A percentile compares a stretch with the other conserved stretches of the same genome.
phyloP scores from a whole-genome alignment of 2,888 invertebrate genomes.

The Euplexia lucipara region DNA sequence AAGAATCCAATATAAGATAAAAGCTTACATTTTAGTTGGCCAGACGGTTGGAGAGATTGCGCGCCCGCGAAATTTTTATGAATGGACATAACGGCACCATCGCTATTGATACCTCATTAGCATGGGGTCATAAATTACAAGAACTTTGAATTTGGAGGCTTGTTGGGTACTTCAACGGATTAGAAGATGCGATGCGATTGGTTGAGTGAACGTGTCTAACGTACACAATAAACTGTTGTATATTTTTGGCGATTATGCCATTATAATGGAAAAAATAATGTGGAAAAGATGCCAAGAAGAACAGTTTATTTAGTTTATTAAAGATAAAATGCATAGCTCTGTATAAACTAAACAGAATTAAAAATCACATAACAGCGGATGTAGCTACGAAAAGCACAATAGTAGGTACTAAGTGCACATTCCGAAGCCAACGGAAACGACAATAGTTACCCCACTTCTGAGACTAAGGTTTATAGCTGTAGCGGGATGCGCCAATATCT shows the following conservation, averaged over 20 bases:
- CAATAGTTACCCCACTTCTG: constrained; percentile 60
- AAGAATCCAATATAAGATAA: constrained; percentile 24
- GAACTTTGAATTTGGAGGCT: constrained; percentile 65
- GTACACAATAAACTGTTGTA: constrained; percentile 24
- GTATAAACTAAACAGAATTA: constrained; percentile 24
- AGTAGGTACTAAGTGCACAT: constrained; percentile 42
- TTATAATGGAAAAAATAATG: constrained; percentile 1
- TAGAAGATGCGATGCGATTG: constrained; percentile 42
- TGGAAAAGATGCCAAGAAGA: background rate
- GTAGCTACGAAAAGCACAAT: constrained; percentile 50
- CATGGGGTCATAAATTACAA: constrained; percentile 80
- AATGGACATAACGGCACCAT: constrained; percentile 83
- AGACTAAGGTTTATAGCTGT: constrained; percentile 55
- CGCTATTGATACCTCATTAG: constrained; percentile 82
- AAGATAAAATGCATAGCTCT: background rate
- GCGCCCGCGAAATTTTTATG: constrained; percentile 75
- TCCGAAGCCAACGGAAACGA: constrained; percentile 56
- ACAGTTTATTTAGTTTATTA: constrained; percentile 22
- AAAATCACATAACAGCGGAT: constrained; percentile 49
- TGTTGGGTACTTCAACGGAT: constrained; percentile 59
- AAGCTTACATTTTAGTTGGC: constrained; percentile 35
- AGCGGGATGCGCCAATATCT: constrained; percentile 62
- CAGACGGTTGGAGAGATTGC: constrained; percentile 59
- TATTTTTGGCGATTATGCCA: constrained; percentile 42
- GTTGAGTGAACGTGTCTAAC: constrained; percentile 25